A percentile compares a stretch with the other conserved stretches of the same genome.
These are phyloP conservation scores for Microcebus murinus DNA, from an alignment of 2,113 vertebrate species.

Conservation along the genomic window DNA sequence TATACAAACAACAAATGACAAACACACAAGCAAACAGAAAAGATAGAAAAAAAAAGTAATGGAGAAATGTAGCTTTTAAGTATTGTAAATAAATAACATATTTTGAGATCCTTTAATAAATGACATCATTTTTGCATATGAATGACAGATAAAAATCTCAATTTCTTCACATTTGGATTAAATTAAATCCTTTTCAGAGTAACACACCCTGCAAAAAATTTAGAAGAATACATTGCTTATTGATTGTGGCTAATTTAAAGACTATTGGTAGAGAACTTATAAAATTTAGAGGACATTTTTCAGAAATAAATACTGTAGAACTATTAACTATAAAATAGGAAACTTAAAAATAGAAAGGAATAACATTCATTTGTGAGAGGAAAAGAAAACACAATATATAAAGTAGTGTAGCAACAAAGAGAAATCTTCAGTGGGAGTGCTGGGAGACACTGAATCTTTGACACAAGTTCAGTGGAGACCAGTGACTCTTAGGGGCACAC, in stretches of 20 bases:
- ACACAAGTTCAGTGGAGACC: not conserved
- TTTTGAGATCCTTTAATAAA: conserved; percentile 10
- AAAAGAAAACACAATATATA: not conserved
- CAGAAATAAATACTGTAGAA: conserved; percentile 41
- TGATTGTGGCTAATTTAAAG: conserved; percentile 19
- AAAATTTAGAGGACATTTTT: not conserved
- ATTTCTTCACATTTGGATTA: not conserved
- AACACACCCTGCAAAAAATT: not conserved
- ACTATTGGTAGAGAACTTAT: not conserved
- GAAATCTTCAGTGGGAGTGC: not conserved
- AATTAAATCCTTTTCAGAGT: conserved; percentile 3
- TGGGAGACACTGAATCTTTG: not conserved
- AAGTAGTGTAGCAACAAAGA: not conserved
- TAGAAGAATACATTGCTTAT: conserved; percentile 9
- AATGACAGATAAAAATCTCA: not conserved
- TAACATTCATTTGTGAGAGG: conserved; percentile 34
- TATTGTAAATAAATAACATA: not conserved
- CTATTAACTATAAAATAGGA: conserved; percentile 3
- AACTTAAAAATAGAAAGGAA: conserved; percentile 61
- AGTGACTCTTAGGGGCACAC: not conserved
- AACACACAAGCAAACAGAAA: not conserved
- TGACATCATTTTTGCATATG: not conserved
- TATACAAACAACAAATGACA: not conserved
- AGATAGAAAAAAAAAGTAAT: not conserved
- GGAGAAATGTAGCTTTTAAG: not conserved